These are phyloP conservation scores for Coelopa frigida DNA, from an alignment of 1,140 invertebrate genomes.

Conservation along the genomic window DNA sequence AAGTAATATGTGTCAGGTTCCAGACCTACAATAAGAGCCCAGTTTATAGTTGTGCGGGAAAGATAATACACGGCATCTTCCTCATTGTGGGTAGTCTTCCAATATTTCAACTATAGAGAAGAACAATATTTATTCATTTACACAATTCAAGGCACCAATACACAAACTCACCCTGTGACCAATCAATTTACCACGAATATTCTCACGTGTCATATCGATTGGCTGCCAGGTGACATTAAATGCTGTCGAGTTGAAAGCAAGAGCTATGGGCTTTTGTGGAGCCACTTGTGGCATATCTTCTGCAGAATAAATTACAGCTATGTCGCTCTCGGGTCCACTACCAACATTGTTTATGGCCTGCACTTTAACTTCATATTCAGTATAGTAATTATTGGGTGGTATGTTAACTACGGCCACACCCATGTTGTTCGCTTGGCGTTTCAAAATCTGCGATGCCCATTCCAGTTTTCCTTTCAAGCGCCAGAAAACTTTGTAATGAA, in stretches of 20 bases:
- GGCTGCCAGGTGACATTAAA: constrained; percentile 89
- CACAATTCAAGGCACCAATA: neutral
- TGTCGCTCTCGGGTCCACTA: constrained; percentile 71
- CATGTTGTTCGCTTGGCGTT: constrained; percentile 61
- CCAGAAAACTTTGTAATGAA: constrained; percentile 90
- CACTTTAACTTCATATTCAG: constrained; percentile 84
- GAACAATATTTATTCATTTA: neutral
- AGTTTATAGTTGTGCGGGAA: constrained; percentile 69
- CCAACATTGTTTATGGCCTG: constrained; percentile 78
- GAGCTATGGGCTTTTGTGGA: constrained; percentile 70
- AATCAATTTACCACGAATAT: constrained; percentile 80
- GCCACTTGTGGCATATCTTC: constrained; percentile 92
- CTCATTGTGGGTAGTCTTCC: constrained; percentile 69
- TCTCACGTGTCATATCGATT: constrained; percentile 75
- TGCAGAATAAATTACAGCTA: constrained; percentile 76
- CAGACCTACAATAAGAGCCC: constrained; percentile 88
- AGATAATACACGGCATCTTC: constrained; percentile 79
- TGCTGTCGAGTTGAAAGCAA: constrained; percentile 82
- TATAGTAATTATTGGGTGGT: constrained; percentile 70
- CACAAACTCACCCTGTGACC: constrained; percentile 68
- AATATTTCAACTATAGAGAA: constrained; percentile 73
- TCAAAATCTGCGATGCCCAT: constrained; percentile 57
- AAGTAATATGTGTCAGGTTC: constrained; percentile 89
- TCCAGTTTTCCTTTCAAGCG: constrained; percentile 55
- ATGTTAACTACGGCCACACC: constrained; percentile 71